Conservation (phyloP, 2,113 vertebrate species). For the Lagenorhynchus albirostris region DNA sequence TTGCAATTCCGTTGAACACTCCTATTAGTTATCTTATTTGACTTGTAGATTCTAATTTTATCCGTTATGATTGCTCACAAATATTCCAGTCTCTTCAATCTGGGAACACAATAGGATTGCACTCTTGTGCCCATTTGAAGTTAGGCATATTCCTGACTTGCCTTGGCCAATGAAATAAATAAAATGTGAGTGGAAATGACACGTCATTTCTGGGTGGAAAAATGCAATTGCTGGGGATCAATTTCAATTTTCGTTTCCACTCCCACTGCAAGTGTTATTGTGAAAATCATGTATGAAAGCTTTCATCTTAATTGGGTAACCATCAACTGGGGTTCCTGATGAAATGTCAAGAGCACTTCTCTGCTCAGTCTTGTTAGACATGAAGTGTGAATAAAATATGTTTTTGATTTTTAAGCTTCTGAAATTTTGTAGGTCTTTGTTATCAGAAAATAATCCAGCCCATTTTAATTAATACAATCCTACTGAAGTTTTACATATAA, state of each 20-base stretch:
- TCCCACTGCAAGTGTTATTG: neutral
- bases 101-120: neutral
- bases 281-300: neutral
- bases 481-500: neutral
- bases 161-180: neutral
- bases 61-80: neutral
- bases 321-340: neutral
- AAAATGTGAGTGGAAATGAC: neutral
- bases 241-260: neutral
- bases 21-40: neutral
- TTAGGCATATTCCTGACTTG: neutral
- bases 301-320: neutral
- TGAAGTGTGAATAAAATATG: neutral
- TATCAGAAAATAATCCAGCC: neutral
- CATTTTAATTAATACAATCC: neutral
- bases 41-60: neutral
- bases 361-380: neutral
- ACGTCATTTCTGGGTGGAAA: neutral
- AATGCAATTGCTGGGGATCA: neutral
- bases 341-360: neutral
- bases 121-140: neutral
- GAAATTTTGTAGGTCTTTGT: neutral
- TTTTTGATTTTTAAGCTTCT: neutral
- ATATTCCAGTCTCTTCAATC: neutral
- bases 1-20: neutral